Percentiles rank a stretch among this genome's conserved stretches.
Evolutionary conservation across 1,140 invertebrate species (phyloP).

Genomic region (Galleria mellonella): DNA sequence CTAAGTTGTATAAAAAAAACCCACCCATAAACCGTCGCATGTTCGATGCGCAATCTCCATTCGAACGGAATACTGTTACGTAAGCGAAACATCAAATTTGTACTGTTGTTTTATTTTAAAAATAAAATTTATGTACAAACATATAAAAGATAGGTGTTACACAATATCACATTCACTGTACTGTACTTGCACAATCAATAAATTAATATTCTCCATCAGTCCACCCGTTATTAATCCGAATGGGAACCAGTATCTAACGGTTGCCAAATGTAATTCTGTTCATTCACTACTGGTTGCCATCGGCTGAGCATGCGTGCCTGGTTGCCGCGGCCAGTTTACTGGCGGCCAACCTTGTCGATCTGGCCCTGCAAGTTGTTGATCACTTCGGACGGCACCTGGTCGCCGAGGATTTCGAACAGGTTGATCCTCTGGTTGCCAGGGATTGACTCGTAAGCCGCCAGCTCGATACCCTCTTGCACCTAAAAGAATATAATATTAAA

Average conservation of each 20-base stretch:
- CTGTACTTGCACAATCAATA: conserved; percentile 55
- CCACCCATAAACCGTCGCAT: no score
- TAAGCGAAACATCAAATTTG: conserved; percentile 24
- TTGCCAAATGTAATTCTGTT: no score
- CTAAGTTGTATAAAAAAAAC: no score
- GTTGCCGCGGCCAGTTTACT: conserved; percentile 58
- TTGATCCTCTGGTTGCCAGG: conserved; percentile 88
- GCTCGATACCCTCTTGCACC: conserved; percentile 88
- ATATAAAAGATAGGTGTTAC: conserved; percentile 50
- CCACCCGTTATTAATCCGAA: conserved; percentile 21
- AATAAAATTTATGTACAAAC: conserved; percentile 51
- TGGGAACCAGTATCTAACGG: conserved; percentile 25
- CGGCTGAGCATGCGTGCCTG: not conserved
- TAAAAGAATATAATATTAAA: conserved; percentile 42
- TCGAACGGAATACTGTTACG: conserved; percentile 4
- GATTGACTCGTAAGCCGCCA: conserved; percentile 88
- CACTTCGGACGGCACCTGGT: conserved; percentile 89
- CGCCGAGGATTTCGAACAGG: conserved; percentile 85
- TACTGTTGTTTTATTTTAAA: conserved; percentile 34
- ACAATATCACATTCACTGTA: conserved; percentile 54
- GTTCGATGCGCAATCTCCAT: no score
- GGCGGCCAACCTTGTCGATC: conserved; percentile 85
- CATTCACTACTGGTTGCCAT: not conserved
- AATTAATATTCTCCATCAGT: conserved; percentile 42
- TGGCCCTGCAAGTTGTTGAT: conserved; percentile 88